Base-by-base conservation (phyloP, 2,888 invertebrate species). In the Tolmerus cingulatus region DNA sequence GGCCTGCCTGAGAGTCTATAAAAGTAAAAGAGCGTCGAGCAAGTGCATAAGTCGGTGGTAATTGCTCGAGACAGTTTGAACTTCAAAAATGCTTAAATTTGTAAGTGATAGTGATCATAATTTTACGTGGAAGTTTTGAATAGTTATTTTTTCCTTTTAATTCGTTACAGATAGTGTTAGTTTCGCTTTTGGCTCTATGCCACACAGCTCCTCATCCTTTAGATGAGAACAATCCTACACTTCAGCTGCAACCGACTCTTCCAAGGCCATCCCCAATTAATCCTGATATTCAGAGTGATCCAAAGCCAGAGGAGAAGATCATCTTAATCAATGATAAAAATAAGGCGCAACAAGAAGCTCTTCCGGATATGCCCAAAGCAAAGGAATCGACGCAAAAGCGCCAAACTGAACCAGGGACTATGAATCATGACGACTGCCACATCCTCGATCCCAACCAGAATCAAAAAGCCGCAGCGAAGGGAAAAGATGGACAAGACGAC, bases 181-280 rank as follows among this genome's bases (percentile, higher is more conserved):
- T 46, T 19, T 12, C 27, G 8, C 27, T 66, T 19, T 19, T 27
- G 66, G 66, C 66, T 4, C 0, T 66, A 4, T 66, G 66, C 66
- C 66, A 23, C 12, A 23, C 27, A 12, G 66, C 66, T 66, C 66
- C 57, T 2, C 19, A 23, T 57, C 57, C 66, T 66, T 9, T 4
- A 2, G 23, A 19, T 57, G 57, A 66, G 1, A 14, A 51, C 7
- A 27, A 23, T 66, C 4, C 66, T 9, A 8, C 66, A 27, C 19
- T 66, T 27, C 23, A 23, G n/a, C n/a, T 4, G 5, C 12, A 23
- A 66, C 27, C 27, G 4, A 7, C 2, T 19, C 51, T 85, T 43
- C 5, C 8, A 16, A 90, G 90, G 16, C 91, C 90, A 66, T 91
- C 91, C 74, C 92, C 92, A 12, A 91, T 92, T 9, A 90, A 90